Percentiles rank a stretch among this genome's conserved stretches.
phyloP scores from a whole-genome alignment of 2,888 invertebrate species.

The Phania funesta region DNA sequence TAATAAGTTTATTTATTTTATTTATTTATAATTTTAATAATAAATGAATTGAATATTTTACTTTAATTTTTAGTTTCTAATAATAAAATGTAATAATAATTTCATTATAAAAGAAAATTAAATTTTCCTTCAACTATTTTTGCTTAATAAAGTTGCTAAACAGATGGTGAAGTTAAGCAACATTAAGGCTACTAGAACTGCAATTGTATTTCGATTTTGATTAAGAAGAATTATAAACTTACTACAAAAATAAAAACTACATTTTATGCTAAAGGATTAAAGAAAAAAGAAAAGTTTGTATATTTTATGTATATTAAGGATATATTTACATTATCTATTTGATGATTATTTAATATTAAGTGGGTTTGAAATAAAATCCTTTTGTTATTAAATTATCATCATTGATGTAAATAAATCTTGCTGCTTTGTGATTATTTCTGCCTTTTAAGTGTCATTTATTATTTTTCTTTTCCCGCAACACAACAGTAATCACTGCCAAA shows the following conservation, averaged over 20 bases:
- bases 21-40: slow-evolving; percentile 50
- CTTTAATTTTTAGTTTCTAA: slow-evolving; percentile 44
- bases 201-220: slow-evolving; percentile 39
- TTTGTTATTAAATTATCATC: slow-evolving; percentile 34
- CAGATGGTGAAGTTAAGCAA: slow-evolving; percentile 34
- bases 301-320: not conserved
- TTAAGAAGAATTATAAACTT: slow-evolving; percentile 31
- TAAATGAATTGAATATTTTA: slow-evolving; percentile 55
- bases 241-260: slow-evolving; percentile 40
- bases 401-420: slow-evolving; percentile 56
- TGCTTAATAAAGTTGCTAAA: slow-evolving; percentile 8
- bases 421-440: slow-evolving; percentile 8
- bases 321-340: slow-evolving; percentile 43
- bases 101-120: slow-evolving; percentile 6
- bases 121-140: slow-evolving; percentile 1
- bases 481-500: slow-evolving; percentile 63
- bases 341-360: not conserved
- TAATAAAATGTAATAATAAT: slow-evolving; percentile 41
- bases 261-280: slow-evolving; percentile 32
- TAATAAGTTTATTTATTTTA: slow-evolving; percentile 37
- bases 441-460: slow-evolving; percentile 1
- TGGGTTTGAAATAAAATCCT: not conserved
- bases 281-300: not conserved
- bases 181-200: slow-evolving; percentile 66
- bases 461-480: not conserved